Conservation (phyloP, 2,797 vertebrate species). For the Pseudochirops cupreus region DNA sequence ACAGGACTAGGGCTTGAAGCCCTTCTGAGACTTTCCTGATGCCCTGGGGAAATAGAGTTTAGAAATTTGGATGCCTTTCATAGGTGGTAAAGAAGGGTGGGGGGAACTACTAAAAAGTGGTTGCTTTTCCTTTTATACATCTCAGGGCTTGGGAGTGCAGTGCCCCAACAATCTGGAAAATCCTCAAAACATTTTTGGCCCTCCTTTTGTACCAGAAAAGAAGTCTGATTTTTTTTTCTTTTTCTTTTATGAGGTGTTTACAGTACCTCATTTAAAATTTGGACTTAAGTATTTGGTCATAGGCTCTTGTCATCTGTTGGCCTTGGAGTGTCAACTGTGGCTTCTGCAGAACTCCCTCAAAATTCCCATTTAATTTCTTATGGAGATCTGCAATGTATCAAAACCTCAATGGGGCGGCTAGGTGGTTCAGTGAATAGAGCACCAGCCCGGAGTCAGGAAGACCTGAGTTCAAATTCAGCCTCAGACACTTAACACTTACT, state of each 20-base stretch:
- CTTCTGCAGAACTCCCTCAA: background rate
- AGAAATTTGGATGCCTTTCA: constrained; percentile 14
- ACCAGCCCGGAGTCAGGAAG: no score
- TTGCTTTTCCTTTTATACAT: background rate
- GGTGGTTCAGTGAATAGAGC: no score
- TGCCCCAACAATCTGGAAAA: background rate
- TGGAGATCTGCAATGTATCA: background rate
- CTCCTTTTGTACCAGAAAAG: background rate
- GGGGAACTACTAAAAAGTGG: background rate
- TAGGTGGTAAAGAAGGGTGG: background rate
- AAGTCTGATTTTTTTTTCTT: background rate
- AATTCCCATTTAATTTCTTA: background rate
- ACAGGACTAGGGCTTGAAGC: background rate
- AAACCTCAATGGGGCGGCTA: background rate
- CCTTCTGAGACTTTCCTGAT: background rate
- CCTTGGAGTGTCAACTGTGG: no score
- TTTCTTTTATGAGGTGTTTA: background rate
- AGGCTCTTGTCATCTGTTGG: background rate
- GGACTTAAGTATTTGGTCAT: background rate
- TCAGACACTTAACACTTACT: no score
- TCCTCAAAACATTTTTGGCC: background rate
- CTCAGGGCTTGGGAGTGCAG: background rate
- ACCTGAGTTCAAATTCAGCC: no score
- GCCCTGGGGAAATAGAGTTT: constrained; percentile 19
- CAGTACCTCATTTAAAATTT: background rate